A percentile compares a stretch with the other conserved stretches of the same genome.
These are phyloP conservation scores for Drosophila neonasuta DNA, from an alignment of 2,888 invertebrate genomes.

Conservation along the genomic window DNA sequence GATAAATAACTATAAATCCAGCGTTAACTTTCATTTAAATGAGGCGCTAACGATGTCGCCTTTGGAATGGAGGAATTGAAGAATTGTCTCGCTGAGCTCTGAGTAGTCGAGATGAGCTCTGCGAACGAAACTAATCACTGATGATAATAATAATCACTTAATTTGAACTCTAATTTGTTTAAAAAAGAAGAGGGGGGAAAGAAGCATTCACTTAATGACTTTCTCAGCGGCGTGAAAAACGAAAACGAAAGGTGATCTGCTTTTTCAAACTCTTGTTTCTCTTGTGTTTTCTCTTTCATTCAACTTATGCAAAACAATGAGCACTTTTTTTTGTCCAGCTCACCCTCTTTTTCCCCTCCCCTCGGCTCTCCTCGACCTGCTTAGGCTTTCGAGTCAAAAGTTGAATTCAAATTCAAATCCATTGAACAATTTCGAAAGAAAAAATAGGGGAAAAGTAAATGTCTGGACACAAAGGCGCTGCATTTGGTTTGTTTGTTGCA, in stretches of 20 bases:
- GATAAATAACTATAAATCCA: constrained; percentile 5
- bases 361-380: constrained; percentile 1
- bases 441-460: constrained; percentile 22
- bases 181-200: background rate
- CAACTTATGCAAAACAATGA: constrained; percentile 72
- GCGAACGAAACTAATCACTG: constrained; percentile 31
- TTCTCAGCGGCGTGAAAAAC: constrained; percentile 64
- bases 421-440: constrained; percentile 34
- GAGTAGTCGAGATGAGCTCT: constrained; percentile 6
- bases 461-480: constrained; percentile 14
- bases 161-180: constrained; percentile 69
- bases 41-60: constrained; percentile 46
- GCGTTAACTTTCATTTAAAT: constrained; percentile 66
- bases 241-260: constrained; percentile 71
- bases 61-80: background rate
- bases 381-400: constrained; percentile 44
- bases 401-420: constrained; percentile 70
- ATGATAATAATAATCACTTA: constrained; percentile 75
- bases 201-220: constrained; percentile 63
- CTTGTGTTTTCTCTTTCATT: constrained; percentile 55
- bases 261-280: constrained; percentile 40
- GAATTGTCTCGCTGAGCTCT: background rate
- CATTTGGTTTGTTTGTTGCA: constrained; percentile 33
- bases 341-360: background rate
- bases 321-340: constrained; percentile 45